phyloP scores from a whole-genome alignment of 2,113 vertebrate species.

The Cygnus buccinator region DNA sequence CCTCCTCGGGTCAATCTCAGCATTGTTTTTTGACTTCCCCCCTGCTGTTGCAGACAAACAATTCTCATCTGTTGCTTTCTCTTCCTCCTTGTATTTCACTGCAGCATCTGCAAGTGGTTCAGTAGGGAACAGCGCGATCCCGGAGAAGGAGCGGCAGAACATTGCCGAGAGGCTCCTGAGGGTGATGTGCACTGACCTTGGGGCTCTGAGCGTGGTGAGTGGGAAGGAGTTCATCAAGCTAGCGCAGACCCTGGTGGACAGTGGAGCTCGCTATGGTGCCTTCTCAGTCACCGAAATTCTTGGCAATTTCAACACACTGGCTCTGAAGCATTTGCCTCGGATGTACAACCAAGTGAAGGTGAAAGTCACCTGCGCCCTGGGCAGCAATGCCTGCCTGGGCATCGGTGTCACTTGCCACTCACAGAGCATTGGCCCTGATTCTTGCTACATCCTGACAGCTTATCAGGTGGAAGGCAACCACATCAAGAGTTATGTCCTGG shows the following conservation, averaged over 20 bases:
- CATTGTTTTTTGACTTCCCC: not conserved
- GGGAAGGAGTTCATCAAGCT: slow-evolving; percentile 97
- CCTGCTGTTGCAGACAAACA: not conserved
- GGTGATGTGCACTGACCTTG: slow-evolving; percentile 95
- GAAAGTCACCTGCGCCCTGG: slow-evolving; percentile 96
- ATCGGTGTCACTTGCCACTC: slow-evolving; percentile 97
- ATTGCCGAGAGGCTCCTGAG: slow-evolving; percentile 93
- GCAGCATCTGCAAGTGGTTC: slow-evolving; percentile 73
- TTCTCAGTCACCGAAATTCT: slow-evolving; percentile 94
- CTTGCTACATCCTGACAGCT: slow-evolving; percentile 93
- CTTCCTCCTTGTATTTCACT: not conserved
- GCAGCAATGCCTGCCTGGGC: slow-evolving; percentile 92
- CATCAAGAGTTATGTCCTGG: slow-evolving; percentile 93
- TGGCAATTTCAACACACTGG: slow-evolving; percentile 94
- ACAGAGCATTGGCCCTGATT: slow-evolving; percentile 88
- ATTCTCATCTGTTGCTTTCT: not conserved
- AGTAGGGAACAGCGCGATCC: slow-evolving; percentile 82
- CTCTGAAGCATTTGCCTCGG: slow-evolving; percentile 93
- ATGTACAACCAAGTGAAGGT: slow-evolving; percentile 99
- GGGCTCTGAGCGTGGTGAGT: slow-evolving; percentile 88
- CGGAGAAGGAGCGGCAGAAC: slow-evolving; percentile 97
- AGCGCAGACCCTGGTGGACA: slow-evolving; percentile 95
- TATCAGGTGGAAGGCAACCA: slow-evolving; percentile 94
- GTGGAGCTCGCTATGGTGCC: slow-evolving; percentile 93
- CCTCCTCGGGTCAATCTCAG: not conserved